These are phyloP conservation scores for Leptocoma aspasia DNA, from an alignment of 2,113 vertebrate genomes.

Conservation along the genomic window DNA sequence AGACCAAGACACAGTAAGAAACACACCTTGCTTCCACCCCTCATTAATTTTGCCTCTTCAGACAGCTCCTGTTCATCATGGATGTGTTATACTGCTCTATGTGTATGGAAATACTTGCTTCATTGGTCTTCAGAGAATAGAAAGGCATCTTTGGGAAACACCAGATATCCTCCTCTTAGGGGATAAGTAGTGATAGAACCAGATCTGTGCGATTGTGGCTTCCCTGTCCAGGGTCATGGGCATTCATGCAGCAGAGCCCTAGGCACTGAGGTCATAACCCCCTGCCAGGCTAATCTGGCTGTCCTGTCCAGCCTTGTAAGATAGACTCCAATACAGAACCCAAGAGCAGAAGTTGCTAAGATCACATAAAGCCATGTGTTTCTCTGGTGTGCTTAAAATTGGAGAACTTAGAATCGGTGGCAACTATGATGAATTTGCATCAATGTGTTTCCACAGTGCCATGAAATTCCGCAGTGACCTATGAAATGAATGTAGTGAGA, in stretches of 20 bases:
- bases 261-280: not conserved
- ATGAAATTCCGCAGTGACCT: too few species aligned
- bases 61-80: not conserved
- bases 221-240: not conserved
- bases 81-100: not conserved
- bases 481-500: not conserved
- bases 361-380: not conserved
- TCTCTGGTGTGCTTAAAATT: not conserved
- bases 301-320: not conserved
- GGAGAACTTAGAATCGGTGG: not conserved
- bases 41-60: not conserved
- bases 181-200: not conserved
- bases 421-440: not conserved
- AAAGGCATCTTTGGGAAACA: not conserved
- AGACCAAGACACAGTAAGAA: constrained; percentile 88
- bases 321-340: not conserved
- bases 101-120: not conserved
- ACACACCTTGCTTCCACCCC: not conserved
- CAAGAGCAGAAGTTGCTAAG: not conserved
- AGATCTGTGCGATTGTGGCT: not conserved
- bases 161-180: not conserved
- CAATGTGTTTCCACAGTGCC: not conserved
- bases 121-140: not conserved
- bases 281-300: not conserved
- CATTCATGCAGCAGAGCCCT: not conserved